Evolutionary conservation across 2,113 vertebrate species (phyloP), one percentile per base, ranked within the genome.

Genomic region (Chamaetylas fuelleborni): DNA sequence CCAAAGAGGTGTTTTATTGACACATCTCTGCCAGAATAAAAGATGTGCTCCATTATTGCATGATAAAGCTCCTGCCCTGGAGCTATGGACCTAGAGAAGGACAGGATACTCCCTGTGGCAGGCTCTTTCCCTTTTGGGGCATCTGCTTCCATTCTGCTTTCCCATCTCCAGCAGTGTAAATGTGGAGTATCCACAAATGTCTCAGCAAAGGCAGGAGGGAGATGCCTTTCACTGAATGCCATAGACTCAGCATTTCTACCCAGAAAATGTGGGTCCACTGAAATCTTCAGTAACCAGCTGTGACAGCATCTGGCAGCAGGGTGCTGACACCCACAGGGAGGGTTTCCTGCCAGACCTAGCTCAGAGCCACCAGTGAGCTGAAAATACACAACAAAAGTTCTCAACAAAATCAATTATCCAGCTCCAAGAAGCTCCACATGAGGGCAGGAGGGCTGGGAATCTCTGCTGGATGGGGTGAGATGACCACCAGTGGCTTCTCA

Each of bases 1-100:
- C 65, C 73, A 79, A 91, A 95, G 91, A 95, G 95, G 69, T 42
- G 73, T 67, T 81, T 92, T 92, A 93, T 96, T 47, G 93, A 91
- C n/a, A 38, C 29, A 53, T 60, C 57, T 34, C 61, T 23, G 19
- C 56, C 70, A 89, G 73, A 72, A 76, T 82, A 42, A 91, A 67
- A 93, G 93, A 45, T 2, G 20, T 19, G 29, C 26, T 72, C 89
- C 57, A 53, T 91, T 91, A 87, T 33, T 79, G 22, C 9, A 14
- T 8, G 51, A 54, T 36, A 45, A 48, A 88, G 15, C n/a, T 58
- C 24, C 19, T 73, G 70, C 57, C 88, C 81, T 45, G 73, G 56
- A 89, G 93, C 86, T 47, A 20, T 9, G 19, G 53, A 42, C 28
- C 40, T 13, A 25, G 70, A 61, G 61, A 81, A 82, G 23, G 23